Evolutionary conservation across 1,140 invertebrate species (phyloP).

Genomic region (Drosophila aff.): DNA sequence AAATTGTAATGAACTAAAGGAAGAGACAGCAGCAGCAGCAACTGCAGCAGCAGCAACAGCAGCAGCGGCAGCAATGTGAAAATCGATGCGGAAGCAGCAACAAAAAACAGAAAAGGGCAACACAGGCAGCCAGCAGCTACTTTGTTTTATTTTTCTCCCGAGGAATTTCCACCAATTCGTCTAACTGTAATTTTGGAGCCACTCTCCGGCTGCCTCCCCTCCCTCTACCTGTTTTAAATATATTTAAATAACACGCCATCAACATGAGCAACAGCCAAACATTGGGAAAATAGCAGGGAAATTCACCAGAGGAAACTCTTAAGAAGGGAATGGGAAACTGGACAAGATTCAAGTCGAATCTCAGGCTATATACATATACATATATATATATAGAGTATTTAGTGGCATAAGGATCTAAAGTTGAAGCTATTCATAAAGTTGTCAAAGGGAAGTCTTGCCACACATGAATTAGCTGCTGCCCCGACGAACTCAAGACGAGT

Average conservation of each 20-base stretch:
- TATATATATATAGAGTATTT: neutral
- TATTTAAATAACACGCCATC: slow-evolving; percentile 59
- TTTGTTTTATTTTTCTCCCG: slow-evolving; percentile 46
- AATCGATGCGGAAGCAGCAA: slow-evolving; percentile 79
- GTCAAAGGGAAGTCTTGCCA: slow-evolving; percentile 19
- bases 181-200: slow-evolving; percentile 47
- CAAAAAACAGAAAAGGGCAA: slow-evolving; percentile 55
- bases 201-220: neutral
- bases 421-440: slow-evolving; percentile 22
- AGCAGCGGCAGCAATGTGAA: slow-evolving; percentile 63
- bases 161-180: slow-evolving; percentile 52
- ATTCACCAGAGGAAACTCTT: neutral
- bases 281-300: slow-evolving; percentile 14
- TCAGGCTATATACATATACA: neutral
- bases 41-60: no score
- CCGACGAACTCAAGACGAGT: neutral
- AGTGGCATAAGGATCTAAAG: neutral
- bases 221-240: slow-evolving; percentile 47
- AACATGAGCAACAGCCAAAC: slow-evolving; percentile 48
- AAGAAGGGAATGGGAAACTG: neutral
- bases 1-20: slow-evolving; percentile 82
- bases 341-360: neutral
- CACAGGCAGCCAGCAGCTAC: slow-evolving; percentile 43
- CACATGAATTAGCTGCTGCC: neutral
- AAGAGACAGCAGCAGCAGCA: slow-evolving; percentile 50